Evolutionary conservation across 2,797 vertebrate genomes (phyloP), one percentile per base, ranked within the genome.

Genomic region (Spinibarbus caldwelli): DNA sequence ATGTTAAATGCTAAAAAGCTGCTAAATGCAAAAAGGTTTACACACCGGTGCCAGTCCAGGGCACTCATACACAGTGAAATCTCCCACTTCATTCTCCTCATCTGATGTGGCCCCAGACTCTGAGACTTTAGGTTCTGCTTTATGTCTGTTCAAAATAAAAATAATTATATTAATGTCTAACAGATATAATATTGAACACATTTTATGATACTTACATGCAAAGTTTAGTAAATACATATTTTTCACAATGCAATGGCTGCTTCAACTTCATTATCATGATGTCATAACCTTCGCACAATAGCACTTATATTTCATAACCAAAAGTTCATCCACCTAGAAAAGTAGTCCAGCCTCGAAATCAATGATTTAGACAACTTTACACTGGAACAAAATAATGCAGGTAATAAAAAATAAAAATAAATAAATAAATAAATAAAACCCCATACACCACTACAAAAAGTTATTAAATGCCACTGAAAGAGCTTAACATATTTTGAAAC

Each of bases 31-130:
- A 10, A n/a, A 66, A 23, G 1, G 19, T 68, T n/a, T 34, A 12
- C 11, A 9, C 89, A 99, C 98, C 34, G 98, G 98, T 67, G 98
- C 98, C 72, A 99, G 94, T 79, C 98, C 98, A 0, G 98, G 98
- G 84, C 98, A 99, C 91, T 99, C 98, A 0, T 99, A 99, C 38
- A 99, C 98, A 0, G 97, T 99, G 90, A 99, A 99, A 89, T 98
- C 97, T 2, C 98, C 97, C 0, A 97, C 98, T 82, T 97, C 96
- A 0, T 97, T 98, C 90, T 99, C 98, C 85, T 98, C 98, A 0
- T 99, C 98, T 0, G 98, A 99, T 0, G 94, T 93, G 0, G 95
- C 94, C 0, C 95, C 95, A 0, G 94, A 94, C 41, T 98, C 97
- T 0, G 92, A 84, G 26, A 92, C 92, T 89, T 97, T 97, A 84